These are phyloP conservation scores for Hypomecis atomaria DNA, from an alignment of 2,888 invertebrate genomes.

Conservation along the genomic window DNA sequence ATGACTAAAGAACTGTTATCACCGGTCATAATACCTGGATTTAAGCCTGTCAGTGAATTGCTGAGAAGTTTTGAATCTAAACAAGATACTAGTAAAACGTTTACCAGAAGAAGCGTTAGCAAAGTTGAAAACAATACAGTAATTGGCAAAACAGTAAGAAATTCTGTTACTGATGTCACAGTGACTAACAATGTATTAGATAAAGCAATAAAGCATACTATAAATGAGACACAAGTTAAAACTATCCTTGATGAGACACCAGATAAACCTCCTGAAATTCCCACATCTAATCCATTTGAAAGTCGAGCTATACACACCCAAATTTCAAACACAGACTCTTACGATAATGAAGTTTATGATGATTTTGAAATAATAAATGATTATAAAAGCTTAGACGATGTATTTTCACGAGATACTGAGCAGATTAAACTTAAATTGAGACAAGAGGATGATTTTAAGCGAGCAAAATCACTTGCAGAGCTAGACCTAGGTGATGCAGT, in stretches of 20 bases:
- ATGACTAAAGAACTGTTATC: slow-evolving; percentile 24
- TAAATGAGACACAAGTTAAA: too few species aligned
- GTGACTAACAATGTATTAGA: too few species aligned
- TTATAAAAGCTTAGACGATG: slow-evolving; percentile 33
- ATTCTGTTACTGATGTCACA: too few species aligned
- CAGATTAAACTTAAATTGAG: slow-evolving; percentile 28
- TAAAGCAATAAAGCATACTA: too few species aligned
- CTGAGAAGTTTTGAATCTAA: slow-evolving; percentile 24
- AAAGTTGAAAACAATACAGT: slow-evolving; percentile 7
- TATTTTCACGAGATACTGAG: slow-evolving; percentile 26
- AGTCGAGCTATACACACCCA: background rate
- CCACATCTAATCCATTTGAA: background rate
- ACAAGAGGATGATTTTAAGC: slow-evolving; percentile 35
- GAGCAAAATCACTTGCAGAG: slow-evolving; percentile 62
- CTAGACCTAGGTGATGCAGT: slow-evolving; percentile 62
- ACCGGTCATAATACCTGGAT: slow-evolving; percentile 24
- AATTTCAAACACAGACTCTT: slow-evolving; percentile 7
- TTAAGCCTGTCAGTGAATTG: slow-evolving; percentile 24
- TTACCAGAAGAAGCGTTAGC: slow-evolving; percentile 6
- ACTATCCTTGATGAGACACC: background rate
- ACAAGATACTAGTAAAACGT: slow-evolving; percentile 4
- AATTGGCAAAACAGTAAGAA: too few species aligned
- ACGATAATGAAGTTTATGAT: slow-evolving; percentile 19
- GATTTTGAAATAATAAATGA: slow-evolving; percentile 22
- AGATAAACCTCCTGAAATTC: slow-evolving; percentile 1